phyloP scores from a whole-genome alignment of 2,797 vertebrate genomes.

The Neopelma chrysocephalum region DNA sequence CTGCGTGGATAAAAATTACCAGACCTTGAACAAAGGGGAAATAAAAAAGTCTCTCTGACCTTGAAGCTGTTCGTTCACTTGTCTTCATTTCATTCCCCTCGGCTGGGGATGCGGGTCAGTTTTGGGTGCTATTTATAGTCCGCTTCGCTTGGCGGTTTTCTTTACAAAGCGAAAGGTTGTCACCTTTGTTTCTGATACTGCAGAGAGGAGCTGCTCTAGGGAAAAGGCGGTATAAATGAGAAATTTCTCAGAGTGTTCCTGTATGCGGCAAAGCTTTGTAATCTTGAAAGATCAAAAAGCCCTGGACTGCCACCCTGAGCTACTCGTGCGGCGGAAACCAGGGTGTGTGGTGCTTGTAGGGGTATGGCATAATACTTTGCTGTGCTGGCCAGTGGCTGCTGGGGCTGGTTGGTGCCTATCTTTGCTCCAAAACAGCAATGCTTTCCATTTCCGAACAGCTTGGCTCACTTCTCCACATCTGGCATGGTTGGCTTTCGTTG shows the following conservation, averaged over 20 bases:
- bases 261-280: constrained; percentile 1
- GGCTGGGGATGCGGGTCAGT: constrained; percentile 49
- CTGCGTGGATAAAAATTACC: constrained; percentile 58
- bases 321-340: accelerated
- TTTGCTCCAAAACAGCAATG: not conserved
- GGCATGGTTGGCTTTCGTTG: not conserved
- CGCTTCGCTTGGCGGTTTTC: constrained; percentile 30
- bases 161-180: constrained; percentile 55
- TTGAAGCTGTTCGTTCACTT: constrained; percentile 59
- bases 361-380: not conserved
- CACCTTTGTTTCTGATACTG: constrained; percentile 68
- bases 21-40: constrained; percentile 52
- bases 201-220: constrained; percentile 51
- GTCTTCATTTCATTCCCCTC: constrained; percentile 57
- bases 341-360: not conserved
- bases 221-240: constrained; percentile 60
- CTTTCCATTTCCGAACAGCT: not conserved
- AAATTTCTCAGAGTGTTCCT: constrained; percentile 24
- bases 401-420: not conserved
- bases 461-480: not conserved
- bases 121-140: constrained; percentile 67
- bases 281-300: constrained; percentile 43
- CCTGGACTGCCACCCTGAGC: not conserved
- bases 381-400: not conserved
- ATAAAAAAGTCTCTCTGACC: constrained; percentile 31